Evolutionary conservation across 2,888 invertebrate species (phyloP).

Genomic region (Ceriagrion tenellum): DNA sequence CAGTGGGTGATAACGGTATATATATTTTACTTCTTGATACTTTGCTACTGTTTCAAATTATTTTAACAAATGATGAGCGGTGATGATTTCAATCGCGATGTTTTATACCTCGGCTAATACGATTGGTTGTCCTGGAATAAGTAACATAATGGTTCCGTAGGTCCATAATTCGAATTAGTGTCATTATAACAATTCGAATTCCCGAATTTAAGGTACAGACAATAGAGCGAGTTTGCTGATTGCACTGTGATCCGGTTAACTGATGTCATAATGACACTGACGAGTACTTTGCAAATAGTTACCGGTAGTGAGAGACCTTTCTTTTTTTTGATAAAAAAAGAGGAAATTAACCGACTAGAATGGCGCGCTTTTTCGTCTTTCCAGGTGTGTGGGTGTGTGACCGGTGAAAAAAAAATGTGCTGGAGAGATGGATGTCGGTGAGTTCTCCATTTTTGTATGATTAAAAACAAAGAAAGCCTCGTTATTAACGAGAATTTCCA

Average conservation of each 20-base stretch:
- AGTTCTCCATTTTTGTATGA: not conserved
- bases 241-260: not conserved
- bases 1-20: slow-evolving; percentile 49
- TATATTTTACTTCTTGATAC: slow-evolving; percentile 42
- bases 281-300: not conserved
- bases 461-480: not conserved
- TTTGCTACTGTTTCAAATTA: slow-evolving; percentile 41
- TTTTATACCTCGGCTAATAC: slow-evolving; percentile 29
- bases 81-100: not conserved
- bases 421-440: not conserved
- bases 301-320: not conserved
- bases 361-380: not conserved
- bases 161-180: not conserved
- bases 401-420: not conserved
- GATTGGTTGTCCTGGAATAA: not conserved
- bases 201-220: not conserved
- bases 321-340: not conserved
- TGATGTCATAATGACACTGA: not conserved
- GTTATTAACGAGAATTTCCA: not conserved
- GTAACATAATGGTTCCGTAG: not conserved
- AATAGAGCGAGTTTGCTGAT: slow-evolving; percentile 15
- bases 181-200: not conserved
- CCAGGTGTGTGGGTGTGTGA: not conserved
- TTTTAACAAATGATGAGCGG: not conserved
- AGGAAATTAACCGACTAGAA: not conserved